phyloP scores from a whole-genome alignment of 2,888 invertebrate species.

The Nephrotoma appendiculata region DNA sequence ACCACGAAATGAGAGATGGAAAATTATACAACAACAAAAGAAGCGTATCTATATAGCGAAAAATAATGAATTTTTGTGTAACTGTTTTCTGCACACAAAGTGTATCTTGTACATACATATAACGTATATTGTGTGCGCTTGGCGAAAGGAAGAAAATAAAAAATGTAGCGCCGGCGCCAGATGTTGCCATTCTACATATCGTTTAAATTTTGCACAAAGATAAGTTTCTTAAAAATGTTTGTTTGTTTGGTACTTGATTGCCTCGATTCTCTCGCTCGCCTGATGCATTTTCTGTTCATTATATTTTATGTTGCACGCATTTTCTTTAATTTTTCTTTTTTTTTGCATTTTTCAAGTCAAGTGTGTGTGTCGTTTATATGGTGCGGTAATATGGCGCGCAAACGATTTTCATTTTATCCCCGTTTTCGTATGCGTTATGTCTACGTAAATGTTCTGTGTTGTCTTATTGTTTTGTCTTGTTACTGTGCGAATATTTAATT shows the following conservation, averaged over 20 bases:
- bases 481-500: not conserved
- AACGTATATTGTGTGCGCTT: not conserved
- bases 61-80: not conserved
- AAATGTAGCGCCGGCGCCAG: constrained; percentile 1
- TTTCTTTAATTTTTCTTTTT: not conserved
- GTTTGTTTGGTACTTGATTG: not conserved
- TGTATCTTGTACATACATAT: not conserved
- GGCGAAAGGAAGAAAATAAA: not conserved
- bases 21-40: not conserved
- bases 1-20: not conserved
- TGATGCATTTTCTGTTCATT: not conserved
- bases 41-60: not conserved
- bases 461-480: not conserved
- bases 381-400: not conserved
- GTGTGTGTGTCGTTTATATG: not conserved
- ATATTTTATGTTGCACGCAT: not conserved
- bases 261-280: not conserved
- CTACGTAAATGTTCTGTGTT: not conserved
- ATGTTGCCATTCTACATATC: not conserved
- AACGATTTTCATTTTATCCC: not conserved
- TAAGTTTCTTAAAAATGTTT: not conserved
- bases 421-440: not conserved
- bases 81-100: not conserved
- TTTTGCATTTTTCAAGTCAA: not conserved
- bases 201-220: not conserved